phyloP scores from a whole-genome alignment of 2,113 vertebrate genomes.

The Sebastes fasciatus region DNA sequence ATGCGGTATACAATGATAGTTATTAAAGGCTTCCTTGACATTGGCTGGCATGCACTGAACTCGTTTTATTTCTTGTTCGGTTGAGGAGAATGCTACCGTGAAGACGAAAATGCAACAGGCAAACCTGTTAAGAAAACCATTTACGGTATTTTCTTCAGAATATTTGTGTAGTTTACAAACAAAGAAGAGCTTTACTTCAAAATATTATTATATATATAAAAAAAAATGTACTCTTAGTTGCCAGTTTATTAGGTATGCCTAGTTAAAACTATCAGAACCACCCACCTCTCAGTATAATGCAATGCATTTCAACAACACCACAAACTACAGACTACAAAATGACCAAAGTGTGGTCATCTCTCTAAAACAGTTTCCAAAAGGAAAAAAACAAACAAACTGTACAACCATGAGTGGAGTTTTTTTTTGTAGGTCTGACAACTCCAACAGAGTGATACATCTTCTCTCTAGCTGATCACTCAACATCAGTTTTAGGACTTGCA shows the following conservation, averaged over 20 bases:
- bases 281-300: too few relatives aligned
- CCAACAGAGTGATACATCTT: too few relatives aligned
- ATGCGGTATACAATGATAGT: not conserved
- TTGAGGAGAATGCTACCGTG: not conserved
- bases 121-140: not conserved
- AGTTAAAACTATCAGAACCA: not conserved
- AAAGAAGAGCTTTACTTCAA: not conserved
- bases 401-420: too few relatives aligned
- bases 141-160: not conserved
- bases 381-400: too few relatives aligned
- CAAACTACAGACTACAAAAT: not conserved
- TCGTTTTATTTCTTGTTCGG: not conserved
- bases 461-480: not conserved
- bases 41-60: constrained; percentile 14
- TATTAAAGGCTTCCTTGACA: constrained; percentile 48
- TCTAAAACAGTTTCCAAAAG: not conserved
- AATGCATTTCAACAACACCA: not conserved
- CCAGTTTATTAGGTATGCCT: not conserved
- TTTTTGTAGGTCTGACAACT: not conserved
- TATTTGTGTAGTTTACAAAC: not conserved
- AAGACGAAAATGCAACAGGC: not conserved
- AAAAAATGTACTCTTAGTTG: too few relatives aligned
- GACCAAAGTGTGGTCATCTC: not conserved
- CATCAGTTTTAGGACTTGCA: not conserved
- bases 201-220: too few relatives aligned